These are phyloP conservation scores for Nycticebus coucang DNA, from an alignment of 2,113 vertebrate genomes.

Conservation along the genomic window DNA sequence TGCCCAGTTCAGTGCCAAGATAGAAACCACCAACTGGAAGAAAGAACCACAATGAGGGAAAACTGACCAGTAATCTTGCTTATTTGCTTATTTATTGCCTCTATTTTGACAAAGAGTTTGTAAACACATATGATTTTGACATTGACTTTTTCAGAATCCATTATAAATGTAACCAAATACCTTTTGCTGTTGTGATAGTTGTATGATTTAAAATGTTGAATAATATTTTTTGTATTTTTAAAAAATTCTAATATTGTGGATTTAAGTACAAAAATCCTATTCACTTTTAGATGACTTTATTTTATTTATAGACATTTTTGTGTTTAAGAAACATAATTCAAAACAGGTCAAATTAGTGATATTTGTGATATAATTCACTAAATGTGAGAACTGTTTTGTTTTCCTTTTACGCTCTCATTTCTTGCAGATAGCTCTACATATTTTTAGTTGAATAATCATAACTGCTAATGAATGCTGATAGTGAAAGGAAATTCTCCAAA, in stretches of 20 bases:
- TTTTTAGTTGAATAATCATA: background rate
- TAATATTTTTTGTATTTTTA: background rate
- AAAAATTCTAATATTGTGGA: background rate
- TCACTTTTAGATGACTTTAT: background rate
- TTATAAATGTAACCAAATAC: background rate
- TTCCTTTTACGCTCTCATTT: background rate
- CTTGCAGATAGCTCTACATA: background rate
- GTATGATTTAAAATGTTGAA: background rate
- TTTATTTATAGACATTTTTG: background rate
- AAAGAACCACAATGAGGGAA: background rate
- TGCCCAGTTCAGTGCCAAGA: background rate
- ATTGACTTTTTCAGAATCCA: conserved; percentile 25
- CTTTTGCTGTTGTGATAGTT: background rate
- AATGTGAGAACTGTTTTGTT: background rate
- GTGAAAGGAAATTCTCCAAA: conserved; percentile 16
- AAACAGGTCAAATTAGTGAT: background rate
- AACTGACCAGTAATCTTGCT: background rate
- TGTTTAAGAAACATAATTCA: background rate
- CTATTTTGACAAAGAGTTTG: background rate
- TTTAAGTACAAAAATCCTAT: background rate
- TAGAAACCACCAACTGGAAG: background rate
- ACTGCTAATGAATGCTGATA: background rate
- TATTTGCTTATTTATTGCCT: background rate
- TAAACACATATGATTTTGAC: background rate
- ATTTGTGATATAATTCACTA: background rate